phyloP scores from a whole-genome alignment of 2,888 invertebrate species.

The Amblyjoppa fuscipennis region DNA sequence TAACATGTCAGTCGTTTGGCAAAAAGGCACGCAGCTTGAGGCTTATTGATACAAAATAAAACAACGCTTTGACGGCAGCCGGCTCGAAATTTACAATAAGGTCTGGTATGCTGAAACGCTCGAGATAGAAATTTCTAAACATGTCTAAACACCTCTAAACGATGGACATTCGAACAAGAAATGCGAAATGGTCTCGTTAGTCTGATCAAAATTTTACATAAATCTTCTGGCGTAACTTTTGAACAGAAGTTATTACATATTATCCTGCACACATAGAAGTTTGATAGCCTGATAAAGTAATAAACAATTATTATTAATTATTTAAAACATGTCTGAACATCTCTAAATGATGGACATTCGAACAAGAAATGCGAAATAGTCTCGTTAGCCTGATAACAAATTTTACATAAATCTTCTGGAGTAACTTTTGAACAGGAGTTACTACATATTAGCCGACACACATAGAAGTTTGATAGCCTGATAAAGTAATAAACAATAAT shows the following conservation, averaged over 20 bases:
- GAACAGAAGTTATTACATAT: background rate
- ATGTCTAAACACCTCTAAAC: background rate
- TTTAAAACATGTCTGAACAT: too few species aligned
- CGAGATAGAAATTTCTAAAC: background rate
- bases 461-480: too few species aligned
- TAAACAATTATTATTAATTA: too few species aligned
- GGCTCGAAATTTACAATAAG: background rate
- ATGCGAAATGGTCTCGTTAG: background rate
- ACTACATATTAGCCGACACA: too few species aligned
- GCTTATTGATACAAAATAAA: background rate
- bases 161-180: background rate
- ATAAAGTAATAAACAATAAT: too few species aligned
- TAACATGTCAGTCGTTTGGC: background rate
- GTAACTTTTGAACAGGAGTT: too few species aligned
- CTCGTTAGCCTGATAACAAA: too few species aligned
- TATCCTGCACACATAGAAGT: background rate
- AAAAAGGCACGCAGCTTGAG: background rate
- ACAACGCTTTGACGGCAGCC: background rate
- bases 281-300: background rate
- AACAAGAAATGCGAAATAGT: too few species aligned
- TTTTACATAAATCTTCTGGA: too few species aligned
- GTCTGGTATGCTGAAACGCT: background rate
- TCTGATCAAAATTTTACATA: background rate
- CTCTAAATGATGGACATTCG: too few species aligned
- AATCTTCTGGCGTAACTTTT: background rate